These are phyloP conservation scores for Hesperia comma DNA, from an alignment of 2,888 invertebrate genomes.

Conservation along the genomic window DNA sequence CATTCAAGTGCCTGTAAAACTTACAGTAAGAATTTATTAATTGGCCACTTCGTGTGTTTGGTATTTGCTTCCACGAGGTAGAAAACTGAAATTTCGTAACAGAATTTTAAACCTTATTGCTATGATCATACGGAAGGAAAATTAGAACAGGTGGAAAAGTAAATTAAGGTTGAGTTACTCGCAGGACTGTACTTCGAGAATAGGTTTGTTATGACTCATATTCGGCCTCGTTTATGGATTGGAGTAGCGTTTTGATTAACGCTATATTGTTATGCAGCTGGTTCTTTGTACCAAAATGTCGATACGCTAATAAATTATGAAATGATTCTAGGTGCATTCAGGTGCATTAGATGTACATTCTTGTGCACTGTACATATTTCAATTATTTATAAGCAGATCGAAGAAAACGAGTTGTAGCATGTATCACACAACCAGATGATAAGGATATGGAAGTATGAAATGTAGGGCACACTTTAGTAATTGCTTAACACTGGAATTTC, in stretches of 20 bases:
- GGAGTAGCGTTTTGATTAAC: slow-evolving; percentile 12
- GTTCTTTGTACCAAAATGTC: too few species aligned
- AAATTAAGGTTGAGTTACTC: slow-evolving; percentile 29
- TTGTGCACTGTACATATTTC: too few species aligned
- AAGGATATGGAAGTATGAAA: too few species aligned
- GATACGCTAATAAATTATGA: too few species aligned
- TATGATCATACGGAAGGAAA: slow-evolving; percentile 8
- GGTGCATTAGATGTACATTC: too few species aligned
- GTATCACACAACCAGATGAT: too few species aligned
- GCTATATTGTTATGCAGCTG: not conserved
- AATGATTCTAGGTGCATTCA: too few species aligned
- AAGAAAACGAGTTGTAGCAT: too few species aligned
- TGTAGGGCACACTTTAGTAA: too few species aligned
- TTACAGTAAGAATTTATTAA: slow-evolving; percentile 37
- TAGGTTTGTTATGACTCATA: slow-evolving; percentile 26
- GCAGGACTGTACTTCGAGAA: slow-evolving; percentile 22
- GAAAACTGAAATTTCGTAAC: not conserved
- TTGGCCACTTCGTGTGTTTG: slow-evolving; percentile 28
- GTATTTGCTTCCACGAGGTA: slow-evolving; percentile 25
- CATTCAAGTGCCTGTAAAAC: slow-evolving; percentile 37
- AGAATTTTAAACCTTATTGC: slow-evolving; percentile 25
- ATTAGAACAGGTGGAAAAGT: slow-evolving; percentile 13
- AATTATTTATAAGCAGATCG: too few species aligned
- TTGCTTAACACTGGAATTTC: too few species aligned
- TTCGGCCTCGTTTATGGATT: slow-evolving; percentile 2